These are phyloP conservation scores for Periophthalmus modestus DNA, from an alignment of 2,113 vertebrate species.

Conservation along the genomic window DNA sequence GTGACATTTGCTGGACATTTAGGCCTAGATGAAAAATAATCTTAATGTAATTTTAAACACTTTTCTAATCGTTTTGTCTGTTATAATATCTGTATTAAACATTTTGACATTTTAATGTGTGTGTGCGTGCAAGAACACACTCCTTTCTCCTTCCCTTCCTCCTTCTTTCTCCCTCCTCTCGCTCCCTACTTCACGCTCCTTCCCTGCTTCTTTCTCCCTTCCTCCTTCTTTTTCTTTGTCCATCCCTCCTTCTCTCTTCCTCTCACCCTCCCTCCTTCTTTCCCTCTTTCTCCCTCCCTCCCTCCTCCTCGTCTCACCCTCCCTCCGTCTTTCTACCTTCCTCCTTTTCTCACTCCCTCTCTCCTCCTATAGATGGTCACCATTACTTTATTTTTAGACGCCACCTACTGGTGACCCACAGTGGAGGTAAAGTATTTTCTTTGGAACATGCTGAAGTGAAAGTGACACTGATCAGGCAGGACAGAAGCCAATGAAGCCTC, in stretches of 20 bases:
- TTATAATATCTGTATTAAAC: conserved; percentile 54
- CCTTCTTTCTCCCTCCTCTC: too few relatives aligned
- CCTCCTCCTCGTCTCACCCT: too few relatives aligned
- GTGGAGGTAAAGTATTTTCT: not conserved
- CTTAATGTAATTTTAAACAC: conserved; percentile 22
- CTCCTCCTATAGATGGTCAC: not conserved
- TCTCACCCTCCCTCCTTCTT: too few relatives aligned
- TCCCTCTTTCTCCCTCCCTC: too few relatives aligned
- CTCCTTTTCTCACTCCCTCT: too few relatives aligned
- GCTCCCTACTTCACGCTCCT: too few relatives aligned
- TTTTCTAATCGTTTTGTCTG: conserved; percentile 56
- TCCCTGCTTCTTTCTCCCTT: too few relatives aligned
- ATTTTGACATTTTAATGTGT: conserved; percentile 28
- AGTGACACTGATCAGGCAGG: not conserved
- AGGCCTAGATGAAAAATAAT: conserved; percentile 8
- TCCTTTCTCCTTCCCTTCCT: too few relatives aligned
- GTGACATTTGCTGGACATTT: conserved; percentile 17
- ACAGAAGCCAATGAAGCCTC: not conserved
- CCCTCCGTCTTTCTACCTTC: too few relatives aligned
- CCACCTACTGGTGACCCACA: conserved; percentile 13
- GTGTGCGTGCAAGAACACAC: not conserved
- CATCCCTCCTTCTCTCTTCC: too few relatives aligned
- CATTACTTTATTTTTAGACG: not conserved
- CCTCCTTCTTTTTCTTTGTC: too few relatives aligned
- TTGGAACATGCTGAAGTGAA: too few relatives aligned